Evolutionary conservation across 2,888 invertebrate species (phyloP), one percentile per base, ranked within the genome.

Genomic region (Cataglyphis rosenhaueri): DNA sequence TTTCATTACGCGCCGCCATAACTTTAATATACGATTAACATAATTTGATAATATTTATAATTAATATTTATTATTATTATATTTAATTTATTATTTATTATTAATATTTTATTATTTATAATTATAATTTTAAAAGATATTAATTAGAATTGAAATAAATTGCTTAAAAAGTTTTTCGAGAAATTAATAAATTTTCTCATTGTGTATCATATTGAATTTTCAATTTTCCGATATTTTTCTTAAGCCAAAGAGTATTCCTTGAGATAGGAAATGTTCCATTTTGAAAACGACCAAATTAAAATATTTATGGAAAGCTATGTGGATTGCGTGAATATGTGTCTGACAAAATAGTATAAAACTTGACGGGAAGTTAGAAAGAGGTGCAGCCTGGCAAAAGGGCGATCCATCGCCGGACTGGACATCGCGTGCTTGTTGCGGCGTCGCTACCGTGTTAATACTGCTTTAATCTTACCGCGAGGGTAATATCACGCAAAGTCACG

Each of bases 401-500:
- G 59, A 70, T 78, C 32, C 57, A 59, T 78, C 78, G 78, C 41
- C 32, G 21, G 21, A 21, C 57, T 44, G 73, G 78, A 78, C 78
- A 78, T 78, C 78, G 76, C 76, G 76, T 78, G 76, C 71, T 44
- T 10, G 57, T 78, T 41, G 35, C 21, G 41, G 68, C 68, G 57
- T 76, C 52, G 41, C 55, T 68, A 55, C 25, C 59, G 59, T 71
- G 78, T 79, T 71, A 71, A 79, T 71, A 29, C 35, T 35, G 78
- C 59, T 79, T 79, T 79, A 71, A 79, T 79, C 78, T 79, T 70
- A 71, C 73, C 41, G 57, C n/a, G 41, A 25, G 32, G 21, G 12
- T 57, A 59, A 44, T 55, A 78, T 70, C 73, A 78, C 59, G 78
- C 78, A 1, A 44, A 79, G 73, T 59, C 73, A 79, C 78, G 59